These are phyloP conservation scores for Prietella phreatophila DNA, from an alignment of 2,113 vertebrate genomes.

Conservation along the genomic window DNA sequence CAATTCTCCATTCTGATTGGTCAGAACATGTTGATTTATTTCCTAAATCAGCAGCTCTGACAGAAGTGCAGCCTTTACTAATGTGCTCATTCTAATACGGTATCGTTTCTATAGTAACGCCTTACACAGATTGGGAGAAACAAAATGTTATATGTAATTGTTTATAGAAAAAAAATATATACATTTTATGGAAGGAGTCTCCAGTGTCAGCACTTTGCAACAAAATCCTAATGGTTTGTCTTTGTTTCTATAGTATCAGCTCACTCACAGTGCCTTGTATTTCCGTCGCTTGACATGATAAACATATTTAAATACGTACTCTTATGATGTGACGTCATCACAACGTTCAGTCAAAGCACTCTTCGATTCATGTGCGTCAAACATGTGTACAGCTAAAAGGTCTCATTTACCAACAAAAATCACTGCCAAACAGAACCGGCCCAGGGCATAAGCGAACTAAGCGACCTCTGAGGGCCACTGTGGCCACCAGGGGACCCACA, in stretches of 20 bases:
- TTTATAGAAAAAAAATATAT: background rate
- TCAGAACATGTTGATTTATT: background rate
- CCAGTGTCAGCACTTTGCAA: background rate
- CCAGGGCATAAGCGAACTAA: too few relatives aligned
- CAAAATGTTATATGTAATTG: background rate
- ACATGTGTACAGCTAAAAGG: too few relatives aligned
- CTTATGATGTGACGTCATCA: too few relatives aligned
- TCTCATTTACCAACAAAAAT: too few relatives aligned
- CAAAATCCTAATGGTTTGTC: background rate
- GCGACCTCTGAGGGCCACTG: too few relatives aligned
- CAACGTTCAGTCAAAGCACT: too few relatives aligned
- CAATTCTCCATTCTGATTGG: background rate
- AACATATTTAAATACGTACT: too few relatives aligned
- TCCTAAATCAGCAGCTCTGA: background rate
- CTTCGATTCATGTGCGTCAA: too few relatives aligned
- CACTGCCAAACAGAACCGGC: too few relatives aligned
- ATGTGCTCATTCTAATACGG: background rate
- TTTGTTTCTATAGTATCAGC: background rate
- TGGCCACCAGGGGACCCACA: too few relatives aligned
- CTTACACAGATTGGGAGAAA: background rate
- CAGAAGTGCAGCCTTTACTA: background rate
- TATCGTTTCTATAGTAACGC: background rate
- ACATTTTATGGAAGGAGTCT: background rate
- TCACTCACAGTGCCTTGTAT: background rate
- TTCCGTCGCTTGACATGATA: background rate